Base-by-base conservation (phyloP, 2,113 vertebrate species). In the Martes martes region DNA sequence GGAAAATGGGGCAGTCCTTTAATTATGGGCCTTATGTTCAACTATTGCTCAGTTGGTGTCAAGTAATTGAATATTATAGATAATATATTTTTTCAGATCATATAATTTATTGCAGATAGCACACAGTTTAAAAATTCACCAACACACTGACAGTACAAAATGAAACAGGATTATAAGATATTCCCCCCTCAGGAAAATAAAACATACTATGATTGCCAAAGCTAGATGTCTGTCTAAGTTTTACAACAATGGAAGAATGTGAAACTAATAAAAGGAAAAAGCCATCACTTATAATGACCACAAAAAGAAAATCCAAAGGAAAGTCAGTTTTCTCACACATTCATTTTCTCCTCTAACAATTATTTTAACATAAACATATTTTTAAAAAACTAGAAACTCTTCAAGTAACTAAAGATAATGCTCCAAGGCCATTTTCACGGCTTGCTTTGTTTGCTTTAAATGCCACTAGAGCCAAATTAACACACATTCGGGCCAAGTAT, bases 81-180 rank as follows among this genome's bases (percentile, higher is more conserved):
- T 24, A 23, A 61, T 24, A 59, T 28, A 21, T 63, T 65, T 65
- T 63, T 65, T 98, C 98, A 98, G 99, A 99, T 99, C 99, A 99
- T 99, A 99, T 99, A 99, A 99, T 99, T 99, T 99, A 99, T 99
- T 99, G 99, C 99, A 99, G 99, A 99, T 99, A 99, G 99, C 99
- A 99, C 99, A 99, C 99, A 99, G 99, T 99, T 99, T 99, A 99
- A 99, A 99, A 99, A 99, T 99, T 99, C 99, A 99, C 99, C 99
- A 99, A 99, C 99, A 99, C 99, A 99, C 99, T 99, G 99, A 99
- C 99, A 99, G 99, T 99, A 99, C 99, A 99, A 99, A 99, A 99
- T 99, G 99, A 99, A 99, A 99, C 99, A 99, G 99, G 99, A 99
- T 99, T 99, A 99, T 99, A 99, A 99, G 99, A 99, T 99, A 99